Conservation (phyloP, 2,797 vertebrate species). For the Melanotaenia trifasciata region DNA sequence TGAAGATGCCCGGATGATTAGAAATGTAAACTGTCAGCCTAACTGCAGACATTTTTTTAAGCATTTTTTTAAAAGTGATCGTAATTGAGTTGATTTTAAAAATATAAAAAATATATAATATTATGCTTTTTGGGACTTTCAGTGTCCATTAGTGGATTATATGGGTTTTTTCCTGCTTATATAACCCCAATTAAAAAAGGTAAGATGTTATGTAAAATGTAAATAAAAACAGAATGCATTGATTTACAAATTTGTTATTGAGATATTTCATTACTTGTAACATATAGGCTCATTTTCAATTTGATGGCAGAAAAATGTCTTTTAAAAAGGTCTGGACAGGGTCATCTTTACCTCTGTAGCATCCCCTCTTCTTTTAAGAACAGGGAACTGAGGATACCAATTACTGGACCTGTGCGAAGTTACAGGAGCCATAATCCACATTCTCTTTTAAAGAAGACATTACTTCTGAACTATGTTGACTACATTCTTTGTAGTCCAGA, state of each 20-base stretch:
- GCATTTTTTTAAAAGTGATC: background rate
- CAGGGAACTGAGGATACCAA: background rate
- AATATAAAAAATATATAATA: background rate
- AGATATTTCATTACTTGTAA: too few relatives aligned
- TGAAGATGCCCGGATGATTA: slow-evolving; percentile 2
- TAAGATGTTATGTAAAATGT: too few relatives aligned
- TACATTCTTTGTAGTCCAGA: background rate
- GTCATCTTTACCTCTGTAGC: background rate
- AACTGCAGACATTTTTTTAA: background rate
- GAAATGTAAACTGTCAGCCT: background rate
- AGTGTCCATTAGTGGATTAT: too few relatives aligned
- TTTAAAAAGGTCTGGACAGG: background rate
- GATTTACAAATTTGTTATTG: too few relatives aligned
- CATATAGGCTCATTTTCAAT: too few relatives aligned
- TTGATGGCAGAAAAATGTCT: too few relatives aligned
- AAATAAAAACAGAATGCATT: too few relatives aligned
- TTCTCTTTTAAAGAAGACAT: background rate
- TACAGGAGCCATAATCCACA: background rate
- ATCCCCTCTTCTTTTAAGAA: background rate
- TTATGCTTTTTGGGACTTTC: too few relatives aligned
- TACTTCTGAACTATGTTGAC: background rate
- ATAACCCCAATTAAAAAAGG: too few relatives aligned
- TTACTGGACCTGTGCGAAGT: background rate
- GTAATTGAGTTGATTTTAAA: background rate
- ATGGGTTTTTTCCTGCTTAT: too few relatives aligned